Conservation (phyloP, 30 jellyfish, hydroid and myxozoan species). For the Hydractinia echinata region DNA sequence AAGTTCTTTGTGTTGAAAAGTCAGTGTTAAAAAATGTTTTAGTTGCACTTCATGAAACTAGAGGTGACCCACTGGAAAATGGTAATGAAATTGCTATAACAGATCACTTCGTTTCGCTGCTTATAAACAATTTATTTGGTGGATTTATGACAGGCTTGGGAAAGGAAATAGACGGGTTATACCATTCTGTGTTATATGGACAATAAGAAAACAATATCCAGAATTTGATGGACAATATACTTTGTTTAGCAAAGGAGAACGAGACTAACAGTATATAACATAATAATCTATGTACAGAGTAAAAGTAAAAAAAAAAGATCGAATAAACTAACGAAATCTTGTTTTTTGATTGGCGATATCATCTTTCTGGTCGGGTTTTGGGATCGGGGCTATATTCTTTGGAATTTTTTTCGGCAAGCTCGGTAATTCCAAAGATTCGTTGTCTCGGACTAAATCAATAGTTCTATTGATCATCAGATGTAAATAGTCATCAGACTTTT, state of each 20-base stretch:
- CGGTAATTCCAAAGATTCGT: background rate
- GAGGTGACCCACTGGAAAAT: background rate
- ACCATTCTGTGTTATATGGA: background rate
- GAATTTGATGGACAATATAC: background rate
- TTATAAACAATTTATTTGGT: background rate
- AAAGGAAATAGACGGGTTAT: background rate
- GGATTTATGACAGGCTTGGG: background rate
- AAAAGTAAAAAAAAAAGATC: no score
- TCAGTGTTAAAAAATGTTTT: slow-evolving; percentile 6
- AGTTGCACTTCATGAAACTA: background rate
- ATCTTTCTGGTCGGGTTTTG: no score
- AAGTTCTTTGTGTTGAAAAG: background rate
- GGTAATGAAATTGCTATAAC: background rate
- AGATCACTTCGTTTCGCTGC: background rate
- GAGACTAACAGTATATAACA: background rate
- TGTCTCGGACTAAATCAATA: background rate
- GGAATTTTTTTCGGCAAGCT: no score
- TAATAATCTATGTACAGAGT: background rate
- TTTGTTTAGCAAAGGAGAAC: background rate
- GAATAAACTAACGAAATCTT: no score
- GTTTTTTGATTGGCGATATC: no score
- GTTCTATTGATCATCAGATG: no score
- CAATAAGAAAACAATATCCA: background rate
- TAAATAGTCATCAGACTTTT: background rate
- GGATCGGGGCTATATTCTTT: no score